Conservation (phyloP, 2,888 invertebrate genomes). For the Malthinus seriepunctatus region DNA sequence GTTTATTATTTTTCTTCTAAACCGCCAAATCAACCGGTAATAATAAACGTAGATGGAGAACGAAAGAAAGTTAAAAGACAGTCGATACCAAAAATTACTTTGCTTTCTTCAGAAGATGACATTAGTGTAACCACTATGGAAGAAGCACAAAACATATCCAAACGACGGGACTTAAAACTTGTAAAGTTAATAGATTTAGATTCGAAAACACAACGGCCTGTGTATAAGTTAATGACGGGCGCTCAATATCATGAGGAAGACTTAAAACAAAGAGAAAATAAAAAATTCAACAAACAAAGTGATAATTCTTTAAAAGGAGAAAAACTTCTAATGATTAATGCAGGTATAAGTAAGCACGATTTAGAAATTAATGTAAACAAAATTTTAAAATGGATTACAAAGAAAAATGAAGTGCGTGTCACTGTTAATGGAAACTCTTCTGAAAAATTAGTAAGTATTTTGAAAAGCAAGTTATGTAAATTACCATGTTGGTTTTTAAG, state of each 20-base stretch:
- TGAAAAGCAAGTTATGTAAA: background rate
- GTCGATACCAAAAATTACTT: conserved; percentile 65
- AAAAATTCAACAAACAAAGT: conserved; percentile 53
- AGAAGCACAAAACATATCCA: conserved; percentile 71
- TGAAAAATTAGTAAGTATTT: conserved; percentile 49
- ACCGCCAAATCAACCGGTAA: conserved; percentile 14
- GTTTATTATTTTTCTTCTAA: conserved; percentile 22
- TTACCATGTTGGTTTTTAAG: conserved; percentile 49
- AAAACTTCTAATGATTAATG: conserved; percentile 65
- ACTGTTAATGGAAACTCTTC: conserved; percentile 58
- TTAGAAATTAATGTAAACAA: conserved; percentile 66
- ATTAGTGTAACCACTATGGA: conserved; percentile 66
- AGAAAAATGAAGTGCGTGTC: conserved; percentile 66
- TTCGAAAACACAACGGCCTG: conserved; percentile 67
- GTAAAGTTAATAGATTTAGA: conserved; percentile 70
- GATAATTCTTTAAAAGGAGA: conserved; percentile 59
- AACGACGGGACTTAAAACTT: conserved; percentile 69
- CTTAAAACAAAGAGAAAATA: conserved; percentile 58
- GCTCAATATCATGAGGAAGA: conserved; percentile 68
- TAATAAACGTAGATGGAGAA: conserved; percentile 18
- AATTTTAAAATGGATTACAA: conserved; percentile 67
- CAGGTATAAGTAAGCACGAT: conserved; percentile 69
- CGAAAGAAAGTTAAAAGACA: conserved; percentile 44
- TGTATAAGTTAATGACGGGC: conserved; percentile 71
- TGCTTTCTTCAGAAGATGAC: conserved; percentile 60